Base-by-base conservation (phyloP, 2,113 vertebrate genomes). In the Taurulus bubalis region DNA sequence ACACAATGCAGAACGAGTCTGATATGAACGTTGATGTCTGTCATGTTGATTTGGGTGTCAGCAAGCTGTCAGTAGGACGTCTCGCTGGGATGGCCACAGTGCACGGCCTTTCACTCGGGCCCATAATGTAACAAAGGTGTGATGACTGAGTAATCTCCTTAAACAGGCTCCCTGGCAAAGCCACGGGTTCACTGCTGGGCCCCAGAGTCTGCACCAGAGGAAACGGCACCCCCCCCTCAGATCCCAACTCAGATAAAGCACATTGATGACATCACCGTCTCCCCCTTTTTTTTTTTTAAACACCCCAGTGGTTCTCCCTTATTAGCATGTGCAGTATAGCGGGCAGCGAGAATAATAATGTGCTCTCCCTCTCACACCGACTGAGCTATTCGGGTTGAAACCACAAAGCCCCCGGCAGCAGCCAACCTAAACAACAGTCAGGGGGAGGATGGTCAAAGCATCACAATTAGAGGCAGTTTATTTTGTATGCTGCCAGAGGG, bases 51-150 rank as follows among this genome's bases (percentile, higher is more conserved):
- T 60, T 49, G 26, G 42, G 75, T 82, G 67, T 77, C 53, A 56
- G 53, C 12, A 11, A 24, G n/a, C n/a, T 14, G 53, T 24, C n/a
- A 24, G 53, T 12, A 10, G 10, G n/a, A 14, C 53, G 53, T 56
- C 83, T 92, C 81, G 0, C 15, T 71, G 90, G 87, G 85, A 82
- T 60, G 73, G 89, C 73, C 72, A 82, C 62, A 70, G 87, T 77
- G 87, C 74, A 77, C n/a, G 83, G 86, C 89, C 88, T 77, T 82
- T 87, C 78, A 77, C 82, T 90, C 76, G 32, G 85, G 64, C 86
- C 87, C 83, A 62, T 93, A 93, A 94, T 93, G 87, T 86, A 93
- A 92, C 87, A 91, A 93, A 94, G 90, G 93, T 93, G 93, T 90
- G 85, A 86, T 80, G 88, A 88, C 85, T 85, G 77, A 86, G 80